These are phyloP conservation scores for Eulacestoma nigropectus DNA, from an alignment of 2,113 vertebrate species.

Conservation along the genomic window DNA sequence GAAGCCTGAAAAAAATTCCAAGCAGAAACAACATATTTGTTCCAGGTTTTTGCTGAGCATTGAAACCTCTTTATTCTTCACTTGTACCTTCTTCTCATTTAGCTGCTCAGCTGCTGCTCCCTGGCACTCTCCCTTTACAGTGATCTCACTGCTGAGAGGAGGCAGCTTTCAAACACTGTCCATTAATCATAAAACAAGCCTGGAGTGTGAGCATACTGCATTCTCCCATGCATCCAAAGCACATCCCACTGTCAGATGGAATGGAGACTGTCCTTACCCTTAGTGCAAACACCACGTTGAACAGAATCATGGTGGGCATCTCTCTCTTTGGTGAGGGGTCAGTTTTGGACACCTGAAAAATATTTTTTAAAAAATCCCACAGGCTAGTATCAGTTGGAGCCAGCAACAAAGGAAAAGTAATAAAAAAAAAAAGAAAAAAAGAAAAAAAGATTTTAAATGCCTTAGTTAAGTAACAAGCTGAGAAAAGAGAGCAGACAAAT, in stretches of 20 bases:
- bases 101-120: not conserved
- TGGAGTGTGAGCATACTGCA: not conserved
- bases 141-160: not conserved
- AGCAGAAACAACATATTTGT: not conserved
- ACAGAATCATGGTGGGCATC: constrained; percentile 97
- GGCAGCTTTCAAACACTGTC: not conserved
- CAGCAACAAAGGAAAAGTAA: not conserved
- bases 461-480: not conserved
- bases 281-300: constrained; percentile 95
- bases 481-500: not conserved
- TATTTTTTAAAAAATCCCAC: not conserved
- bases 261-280: constrained; percentile 78
- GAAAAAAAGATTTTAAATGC: not conserved
- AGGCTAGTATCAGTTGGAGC: not conserved
- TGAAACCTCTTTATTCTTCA: not conserved
- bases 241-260: not conserved
- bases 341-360: constrained; percentile 88
- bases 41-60: not conserved
- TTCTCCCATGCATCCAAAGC: not conserved
- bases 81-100: not conserved
- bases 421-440: not conserved
- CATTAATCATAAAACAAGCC: not conserved
- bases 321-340: constrained; percentile 98
- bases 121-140: not conserved
- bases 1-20: not conserved